Evolutionary conservation across 2,113 vertebrate species (phyloP).

Genomic region (Lepus timidus): DNA sequence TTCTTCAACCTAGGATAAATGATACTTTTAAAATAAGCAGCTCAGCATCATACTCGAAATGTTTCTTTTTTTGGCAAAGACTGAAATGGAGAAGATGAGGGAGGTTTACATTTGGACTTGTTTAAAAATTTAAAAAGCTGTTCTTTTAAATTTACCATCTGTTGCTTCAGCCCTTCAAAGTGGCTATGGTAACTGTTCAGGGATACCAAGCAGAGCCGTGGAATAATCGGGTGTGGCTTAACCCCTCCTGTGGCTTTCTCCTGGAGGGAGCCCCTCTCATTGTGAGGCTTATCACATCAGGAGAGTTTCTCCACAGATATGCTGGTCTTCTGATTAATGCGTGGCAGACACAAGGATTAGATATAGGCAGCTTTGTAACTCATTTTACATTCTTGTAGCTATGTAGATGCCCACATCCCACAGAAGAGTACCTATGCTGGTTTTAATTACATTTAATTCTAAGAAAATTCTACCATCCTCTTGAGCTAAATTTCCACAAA

Average conservation of each 20-base stretch:
- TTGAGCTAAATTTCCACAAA: background rate
- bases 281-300: constrained; percentile 74
- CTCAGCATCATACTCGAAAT: constrained; percentile 52
- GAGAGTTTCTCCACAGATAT: constrained; percentile 53
- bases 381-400: background rate
- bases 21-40: constrained; percentile 69
- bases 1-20: constrained; percentile 69
- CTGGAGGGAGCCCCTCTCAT: constrained; percentile 48
- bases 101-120: constrained; percentile 79
- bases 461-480: constrained; percentile 4
- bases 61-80: constrained; percentile 53
- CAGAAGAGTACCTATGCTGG: too few species aligned
- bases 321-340: constrained; percentile 57
- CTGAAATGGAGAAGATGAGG: constrained; percentile 60
- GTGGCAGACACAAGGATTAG: constrained; percentile 44
- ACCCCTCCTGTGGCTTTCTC: constrained; percentile 69
- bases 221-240: constrained; percentile 64
- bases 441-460: constrained; percentile 51
- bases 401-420: too few species aligned
- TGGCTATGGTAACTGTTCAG: constrained; percentile 72
- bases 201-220: constrained; percentile 62
- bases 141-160: constrained; percentile 84
- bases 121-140: constrained; percentile 80
- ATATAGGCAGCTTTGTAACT: background rate
- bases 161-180: constrained; percentile 76